Evolutionary conservation across 2,797 vertebrate species (phyloP), one percentile per base, ranked within the genome.

Genomic region (Erpetoichthys calabaricus): DNA sequence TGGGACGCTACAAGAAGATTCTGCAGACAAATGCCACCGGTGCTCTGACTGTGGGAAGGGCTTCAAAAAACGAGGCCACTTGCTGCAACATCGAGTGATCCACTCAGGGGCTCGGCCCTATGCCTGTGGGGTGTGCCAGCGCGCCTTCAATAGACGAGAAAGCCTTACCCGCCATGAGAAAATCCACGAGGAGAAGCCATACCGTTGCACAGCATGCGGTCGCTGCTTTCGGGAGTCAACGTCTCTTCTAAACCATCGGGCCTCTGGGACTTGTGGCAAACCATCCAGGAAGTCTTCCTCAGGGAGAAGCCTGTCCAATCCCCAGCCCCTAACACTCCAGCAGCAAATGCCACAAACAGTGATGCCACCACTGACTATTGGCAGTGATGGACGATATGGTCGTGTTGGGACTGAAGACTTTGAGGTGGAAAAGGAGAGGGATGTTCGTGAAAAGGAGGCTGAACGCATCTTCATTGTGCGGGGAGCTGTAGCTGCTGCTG

Each of bases 1-100:
- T 25, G 25, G 25, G 25, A 2, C 25, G 25, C 25, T 25, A 25
- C 25, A 25, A 25, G 25, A 25, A 25, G 25, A 25, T 25, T 25
- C 25, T 25, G 25, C 85, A 70, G 84, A 88, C 69, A 88, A 88
- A 80, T 73, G 86, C 62, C 94, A 94, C 79, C 81, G 89, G 4
- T 97, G 93, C 59, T 85, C 89, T 0, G 87, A 94, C 50, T 95
- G 93, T 78, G 91, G 89, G 63, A 97, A 94, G 70, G 80, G 82
- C 65, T 94, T 95, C 81, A 94, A 94, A 75, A 93, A 97, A 79
- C 92, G 92, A 46, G 91, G 91, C 25, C 92, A 94, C 70, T 85
- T 97, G 68, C 88, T 94, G 57, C 93, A 94, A 76, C 93, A 97
- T 70, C 90, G 92, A 71, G 83, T 94, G 56, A 86, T 92, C 66